Evolutionary conservation across 2,888 invertebrate species (phyloP), one percentile per base, ranked within the genome.

Genomic region (Parthenolecanium corni): DNA sequence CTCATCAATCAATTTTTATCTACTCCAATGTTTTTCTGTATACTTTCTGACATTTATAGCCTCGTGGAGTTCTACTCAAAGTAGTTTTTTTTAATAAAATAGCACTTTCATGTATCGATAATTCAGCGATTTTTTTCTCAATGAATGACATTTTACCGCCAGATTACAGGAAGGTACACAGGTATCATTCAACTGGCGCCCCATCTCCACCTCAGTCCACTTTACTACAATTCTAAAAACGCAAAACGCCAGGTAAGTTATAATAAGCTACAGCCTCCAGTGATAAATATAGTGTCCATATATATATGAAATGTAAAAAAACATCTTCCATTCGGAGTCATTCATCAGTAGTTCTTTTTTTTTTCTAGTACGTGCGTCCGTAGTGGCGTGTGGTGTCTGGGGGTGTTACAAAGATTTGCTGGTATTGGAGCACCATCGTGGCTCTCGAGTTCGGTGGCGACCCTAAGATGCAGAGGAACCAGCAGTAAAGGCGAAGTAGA

Each of bases 101-200:
- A 31, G 5, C 31, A 31, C 31, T 9, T 31, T 31, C 31, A 31
- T 31, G 9, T 9, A 31, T 9, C 21, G 38, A 42, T 40, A 40
- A 40, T 54, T 40, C 54, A 40, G 54, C n/a, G n/a, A n/a, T n/a
- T n/a, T 54, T 61, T 47, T 12, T 46, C 44, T 42, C 18, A 5
- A 18, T 18, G 38, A 61, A 61, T 61, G 58, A 49, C 49, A 61
- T 61, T 61, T 61, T 61, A 51, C 58, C 58, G 49, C 36, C 49
- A 21, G 58, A 61, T 49, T 38, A 47, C 38, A 61, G 49, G 58
- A 61, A 61, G 49, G 47, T 47, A 61, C 5, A 9, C 9, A 31
- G 31, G 58, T 61, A 61, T 61, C 58, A 61, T 61, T 61, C 58
- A 51, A 61, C 58, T 61, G 58, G 58, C 58, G 49, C 49, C 49